Conservation (phyloP, 1,140 invertebrate genomes). For the Cephus cinctus region DNA sequence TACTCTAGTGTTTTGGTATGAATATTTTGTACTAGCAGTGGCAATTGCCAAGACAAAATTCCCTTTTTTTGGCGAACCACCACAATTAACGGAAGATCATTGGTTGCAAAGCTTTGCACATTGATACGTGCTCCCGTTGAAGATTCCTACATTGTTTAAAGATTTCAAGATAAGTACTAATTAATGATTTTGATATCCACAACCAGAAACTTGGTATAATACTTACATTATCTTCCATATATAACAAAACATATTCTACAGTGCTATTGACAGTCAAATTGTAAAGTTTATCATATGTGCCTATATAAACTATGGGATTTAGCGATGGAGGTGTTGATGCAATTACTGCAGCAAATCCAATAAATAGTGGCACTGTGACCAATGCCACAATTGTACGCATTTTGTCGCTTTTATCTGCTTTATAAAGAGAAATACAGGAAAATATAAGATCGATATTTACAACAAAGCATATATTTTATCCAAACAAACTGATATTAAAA, state of each 20-base stretch:
- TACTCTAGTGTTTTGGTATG: conserved; percentile 34
- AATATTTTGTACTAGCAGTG: conserved; percentile 50
- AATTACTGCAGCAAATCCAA: neutral
- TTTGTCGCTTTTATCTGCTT: neutral
- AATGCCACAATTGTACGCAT: neutral
- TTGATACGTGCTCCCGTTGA: conserved; percentile 46
- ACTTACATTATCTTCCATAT: conserved; percentile 25
- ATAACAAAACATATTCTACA: conserved; percentile 40
- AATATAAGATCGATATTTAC: no score
- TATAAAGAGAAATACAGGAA: no score
- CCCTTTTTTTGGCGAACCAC: conserved; percentile 59
- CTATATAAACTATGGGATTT: neutral
- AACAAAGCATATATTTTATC: no score
- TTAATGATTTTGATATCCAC: neutral
- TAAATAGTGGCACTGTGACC: neutral
- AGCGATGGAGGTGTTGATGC: conserved; percentile 1
- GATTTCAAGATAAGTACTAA: neutral
- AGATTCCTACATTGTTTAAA: conserved; percentile 3
- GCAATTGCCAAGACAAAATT: conserved; percentile 62
- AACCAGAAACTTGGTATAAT: neutral
- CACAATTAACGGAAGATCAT: conserved; percentile 54
- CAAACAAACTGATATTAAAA: no score
- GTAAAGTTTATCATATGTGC: neutral
- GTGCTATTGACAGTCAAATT: conserved; percentile 19
- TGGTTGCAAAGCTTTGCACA: conserved; percentile 47